A percentile compares a stretch with the other conserved stretches of the same genome.
Conservation (phyloP, 53 echinoderm and acorn worm genomes). For the Stichopus horrens region DNA sequence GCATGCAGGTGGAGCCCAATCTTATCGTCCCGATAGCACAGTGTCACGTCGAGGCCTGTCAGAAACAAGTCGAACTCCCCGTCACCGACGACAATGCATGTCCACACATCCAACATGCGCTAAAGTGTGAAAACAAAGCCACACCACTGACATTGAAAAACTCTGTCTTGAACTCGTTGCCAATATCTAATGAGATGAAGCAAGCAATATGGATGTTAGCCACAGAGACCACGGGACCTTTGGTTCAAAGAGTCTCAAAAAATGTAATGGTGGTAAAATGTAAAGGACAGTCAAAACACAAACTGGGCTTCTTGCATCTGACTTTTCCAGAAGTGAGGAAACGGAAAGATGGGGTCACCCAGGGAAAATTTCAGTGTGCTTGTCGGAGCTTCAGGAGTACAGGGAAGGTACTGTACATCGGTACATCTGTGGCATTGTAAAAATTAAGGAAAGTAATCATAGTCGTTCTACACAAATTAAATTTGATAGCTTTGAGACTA, state of each 20-base stretch:
- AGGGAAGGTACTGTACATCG: not conserved
- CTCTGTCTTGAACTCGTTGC: conserved; percentile 80
- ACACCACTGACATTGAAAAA: conserved; percentile 89
- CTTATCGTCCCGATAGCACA: conserved; percentile 56
- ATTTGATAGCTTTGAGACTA: no score
- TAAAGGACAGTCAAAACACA: conserved; percentile 77
- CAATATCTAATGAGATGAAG: conserved; percentile 89
- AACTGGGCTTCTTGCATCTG: conserved; percentile 90
- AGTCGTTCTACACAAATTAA: no score
- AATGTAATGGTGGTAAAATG: conserved; percentile 97
- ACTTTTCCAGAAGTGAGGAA: conserved; percentile 75
- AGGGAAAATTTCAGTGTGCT: conserved; percentile 79
- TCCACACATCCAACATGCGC: conserved; percentile 68
- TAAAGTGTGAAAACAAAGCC: conserved; percentile 79
- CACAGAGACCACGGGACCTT: conserved; percentile 93
- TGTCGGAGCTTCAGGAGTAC: conserved; percentile 75
- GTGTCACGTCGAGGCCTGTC: conserved; percentile 84
- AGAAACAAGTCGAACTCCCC: conserved; percentile 59
- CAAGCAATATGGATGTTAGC: conserved; percentile 96
- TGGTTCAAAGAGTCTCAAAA: conserved; percentile 92
- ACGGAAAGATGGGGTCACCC: conserved; percentile 63
- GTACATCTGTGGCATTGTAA: not conserved
- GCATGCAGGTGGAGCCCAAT: conserved; percentile 48
- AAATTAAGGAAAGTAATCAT: no score
- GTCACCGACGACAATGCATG: conserved; percentile 53